Percentiles rank a stretch among this genome's conserved stretches.
Conservation (phyloP, 2,113 vertebrate genomes). For the Alligator mississippiensis region DNA sequence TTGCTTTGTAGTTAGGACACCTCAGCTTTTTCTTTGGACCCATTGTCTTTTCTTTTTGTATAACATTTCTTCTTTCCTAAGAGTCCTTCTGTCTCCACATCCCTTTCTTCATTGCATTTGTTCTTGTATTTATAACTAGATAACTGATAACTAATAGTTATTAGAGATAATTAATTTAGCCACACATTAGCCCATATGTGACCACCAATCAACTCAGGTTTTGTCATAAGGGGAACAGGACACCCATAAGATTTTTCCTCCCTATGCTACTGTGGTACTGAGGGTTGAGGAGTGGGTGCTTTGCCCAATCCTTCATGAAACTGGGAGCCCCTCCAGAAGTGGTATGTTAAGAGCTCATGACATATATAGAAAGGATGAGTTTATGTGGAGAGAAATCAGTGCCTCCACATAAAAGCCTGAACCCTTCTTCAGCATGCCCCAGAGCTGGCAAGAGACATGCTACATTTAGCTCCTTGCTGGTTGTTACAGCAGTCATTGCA, state of each 20-base stretch:
- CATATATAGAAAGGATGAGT: not conserved
- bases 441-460: not conserved
- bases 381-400: not conserved
- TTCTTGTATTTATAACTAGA: too few relatives aligned
- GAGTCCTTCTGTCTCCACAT: not conserved
- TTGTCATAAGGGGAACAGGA: not conserved
- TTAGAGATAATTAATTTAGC: not conserved
- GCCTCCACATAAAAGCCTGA: not conserved
- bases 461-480: not conserved
- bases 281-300: not conserved
- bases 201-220: not conserved
- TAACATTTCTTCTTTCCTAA: not conserved
- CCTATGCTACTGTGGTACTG: not conserved
- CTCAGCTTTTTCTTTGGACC: not conserved
- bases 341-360: not conserved
- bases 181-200: not conserved
- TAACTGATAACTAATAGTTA: too few relatives aligned
- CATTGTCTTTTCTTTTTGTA: not conserved
- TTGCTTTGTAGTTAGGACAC: not conserved
- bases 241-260: not conserved
- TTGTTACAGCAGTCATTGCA: not conserved
- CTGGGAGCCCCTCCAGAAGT: not conserved
- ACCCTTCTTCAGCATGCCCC: not conserved
- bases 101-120: too few relatives aligned
- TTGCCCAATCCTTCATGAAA: not conserved